phyloP scores from a whole-genome alignment of 2,113 vertebrate genomes.

The Macroglossus sobrinus region DNA sequence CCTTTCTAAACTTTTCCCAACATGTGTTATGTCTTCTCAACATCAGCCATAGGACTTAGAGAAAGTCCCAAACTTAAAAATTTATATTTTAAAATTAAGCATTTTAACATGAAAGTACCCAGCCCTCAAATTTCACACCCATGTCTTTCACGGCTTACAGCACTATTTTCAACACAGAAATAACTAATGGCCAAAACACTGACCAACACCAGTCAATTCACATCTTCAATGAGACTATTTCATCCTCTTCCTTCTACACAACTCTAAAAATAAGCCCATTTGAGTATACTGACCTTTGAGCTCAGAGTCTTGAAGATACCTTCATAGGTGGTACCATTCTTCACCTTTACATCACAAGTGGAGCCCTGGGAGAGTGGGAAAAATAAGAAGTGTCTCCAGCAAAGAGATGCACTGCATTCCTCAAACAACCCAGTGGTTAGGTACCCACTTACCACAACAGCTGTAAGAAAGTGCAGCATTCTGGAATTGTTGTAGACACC shows the following conservation, averaged over 20 bases:
- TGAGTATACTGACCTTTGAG: constrained; percentile 86
- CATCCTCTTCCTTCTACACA: background rate
- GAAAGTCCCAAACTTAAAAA: background rate
- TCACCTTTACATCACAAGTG: constrained; percentile 93
- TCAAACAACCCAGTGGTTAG: background rate
- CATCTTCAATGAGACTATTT: background rate
- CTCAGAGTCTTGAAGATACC: constrained; percentile 94
- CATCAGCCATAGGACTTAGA: background rate
- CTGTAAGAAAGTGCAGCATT: constrained; percentile 93
- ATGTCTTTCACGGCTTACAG: background rate
- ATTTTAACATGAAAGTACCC: background rate
- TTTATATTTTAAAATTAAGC: background rate
- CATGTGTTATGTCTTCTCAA: background rate
- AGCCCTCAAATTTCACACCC: background rate
- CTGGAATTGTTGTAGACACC: constrained; percentile 93
- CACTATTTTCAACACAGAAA: background rate
- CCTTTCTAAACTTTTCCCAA: background rate
- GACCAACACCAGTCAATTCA: background rate
- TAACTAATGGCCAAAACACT: background rate
- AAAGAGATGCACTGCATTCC: background rate
- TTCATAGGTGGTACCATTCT: constrained; percentile 91
- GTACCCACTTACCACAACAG: constrained; percentile 89
- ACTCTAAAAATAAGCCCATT: background rate
- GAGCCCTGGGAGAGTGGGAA: constrained; percentile 83
- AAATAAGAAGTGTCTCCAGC: background rate